Evolutionary conservation across 2,888 invertebrate genomes (phyloP).

Genomic region (Matsumyia berberina): DNA sequence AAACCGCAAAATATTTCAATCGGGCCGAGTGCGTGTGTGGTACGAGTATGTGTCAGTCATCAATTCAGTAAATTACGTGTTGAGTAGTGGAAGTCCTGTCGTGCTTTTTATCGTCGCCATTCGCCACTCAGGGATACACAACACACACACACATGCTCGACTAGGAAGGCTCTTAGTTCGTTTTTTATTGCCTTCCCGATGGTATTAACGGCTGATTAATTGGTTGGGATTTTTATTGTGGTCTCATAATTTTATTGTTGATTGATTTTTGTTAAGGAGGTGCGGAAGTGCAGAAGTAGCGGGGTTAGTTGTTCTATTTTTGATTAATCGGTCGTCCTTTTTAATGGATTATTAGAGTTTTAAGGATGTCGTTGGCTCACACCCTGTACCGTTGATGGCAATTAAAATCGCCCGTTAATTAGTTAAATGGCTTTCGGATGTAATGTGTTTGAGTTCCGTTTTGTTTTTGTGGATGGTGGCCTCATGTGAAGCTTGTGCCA

Average conservation of each 20-base stretch:
- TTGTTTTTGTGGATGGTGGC: neutral
- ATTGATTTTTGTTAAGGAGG: conserved; percentile 51
- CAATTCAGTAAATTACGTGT: conserved; percentile 53
- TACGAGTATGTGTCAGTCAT: conserved; percentile 1
- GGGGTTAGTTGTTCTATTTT: conserved; percentile 55
- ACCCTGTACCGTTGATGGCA: conserved; percentile 63
- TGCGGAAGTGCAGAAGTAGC: conserved; percentile 4
- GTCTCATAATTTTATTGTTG: conserved; percentile 73
- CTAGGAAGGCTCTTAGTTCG: conserved; percentile 47
- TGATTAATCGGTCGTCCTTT: conserved; percentile 73
- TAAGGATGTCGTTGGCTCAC: conserved; percentile 64
- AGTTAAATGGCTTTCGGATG: conserved; percentile 66
- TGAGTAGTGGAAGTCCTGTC: conserved; percentile 57
- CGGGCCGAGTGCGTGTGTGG: neutral
- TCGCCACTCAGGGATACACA: conserved; percentile 31
- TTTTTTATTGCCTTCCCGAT: conserved; percentile 63
- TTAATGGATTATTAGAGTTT: conserved; percentile 74
- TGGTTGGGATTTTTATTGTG: conserved; percentile 73
- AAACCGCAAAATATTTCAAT: conserved; percentile 29
- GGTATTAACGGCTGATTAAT: conserved; percentile 72
- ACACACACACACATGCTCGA: conserved; percentile 3
- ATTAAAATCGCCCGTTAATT: conserved; percentile 74
- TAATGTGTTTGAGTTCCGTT: conserved; percentile 53
- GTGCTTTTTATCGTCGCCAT: conserved; percentile 45
- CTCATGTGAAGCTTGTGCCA: conserved; percentile 4